Percentiles rank a stretch among this genome's conserved stretches.
Conservation (phyloP, 2,888 invertebrate species). For the Perizoma affinitatum region DNA sequence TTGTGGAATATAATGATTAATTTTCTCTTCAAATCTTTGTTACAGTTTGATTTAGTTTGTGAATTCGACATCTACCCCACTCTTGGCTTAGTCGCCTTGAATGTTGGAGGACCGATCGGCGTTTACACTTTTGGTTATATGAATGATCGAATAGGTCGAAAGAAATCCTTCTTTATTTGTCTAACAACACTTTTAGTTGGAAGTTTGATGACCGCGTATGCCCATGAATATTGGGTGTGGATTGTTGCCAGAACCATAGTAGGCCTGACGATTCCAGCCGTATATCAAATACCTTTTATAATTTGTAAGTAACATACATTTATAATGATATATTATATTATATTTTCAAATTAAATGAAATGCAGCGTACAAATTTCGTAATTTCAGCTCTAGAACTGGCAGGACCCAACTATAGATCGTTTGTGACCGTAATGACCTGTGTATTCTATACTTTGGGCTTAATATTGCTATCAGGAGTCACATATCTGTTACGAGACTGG, state of each 20-base stretch:
- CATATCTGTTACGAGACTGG: conserved; percentile 94
- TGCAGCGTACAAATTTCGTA: not conserved
- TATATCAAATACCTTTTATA: conserved; percentile 97
- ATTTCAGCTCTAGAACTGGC: conserved; percentile 93
- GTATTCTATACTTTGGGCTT: conserved; percentile 95
- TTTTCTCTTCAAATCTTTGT: conserved; percentile 36
- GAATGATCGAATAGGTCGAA: conserved; percentile 94
- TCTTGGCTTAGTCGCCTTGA: conserved; percentile 92
- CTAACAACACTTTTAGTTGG: conserved; percentile 91
- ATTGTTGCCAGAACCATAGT: conserved; percentile 91
- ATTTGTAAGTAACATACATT: conserved; percentile 88
- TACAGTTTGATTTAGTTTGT: conserved; percentile 95
- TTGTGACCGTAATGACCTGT: conserved; percentile 96
- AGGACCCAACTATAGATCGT: conserved; percentile 95
- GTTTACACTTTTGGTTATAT: conserved; percentile 94
- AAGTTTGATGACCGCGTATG: conserved; percentile 91
- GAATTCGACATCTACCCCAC: conserved; percentile 94
- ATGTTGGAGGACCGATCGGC: conserved; percentile 94
- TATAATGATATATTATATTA: not conserved
- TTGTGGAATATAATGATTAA: too few species aligned
- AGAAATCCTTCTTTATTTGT: conserved; percentile 93
- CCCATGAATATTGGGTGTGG: conserved; percentile 93
- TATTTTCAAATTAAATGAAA: conserved; percentile 1
- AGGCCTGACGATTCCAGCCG: conserved; percentile 95
- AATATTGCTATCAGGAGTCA: conserved; percentile 92